These are phyloP conservation scores for Acanthisitta chloris DNA, from an alignment of 2,113 vertebrate genomes.

Conservation along the genomic window DNA sequence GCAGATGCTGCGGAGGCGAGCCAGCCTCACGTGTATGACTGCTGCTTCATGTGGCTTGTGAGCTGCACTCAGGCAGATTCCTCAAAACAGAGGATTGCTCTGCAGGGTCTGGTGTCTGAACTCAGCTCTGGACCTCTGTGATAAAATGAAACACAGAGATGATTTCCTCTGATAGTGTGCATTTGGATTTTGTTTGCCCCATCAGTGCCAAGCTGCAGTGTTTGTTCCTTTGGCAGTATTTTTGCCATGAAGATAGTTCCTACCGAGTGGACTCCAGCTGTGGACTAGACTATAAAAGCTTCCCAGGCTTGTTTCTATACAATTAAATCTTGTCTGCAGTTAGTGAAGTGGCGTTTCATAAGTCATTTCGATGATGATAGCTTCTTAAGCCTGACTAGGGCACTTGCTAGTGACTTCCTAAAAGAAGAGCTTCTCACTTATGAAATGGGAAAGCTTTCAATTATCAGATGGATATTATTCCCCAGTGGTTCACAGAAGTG, in stretches of 20 bases:
- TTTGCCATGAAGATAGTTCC: not conserved
- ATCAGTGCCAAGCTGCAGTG: not conserved
- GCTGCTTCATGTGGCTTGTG: not conserved
- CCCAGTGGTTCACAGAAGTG: not conserved
- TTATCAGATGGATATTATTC: not conserved
- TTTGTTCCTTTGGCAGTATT: not conserved
- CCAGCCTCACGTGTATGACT: not conserved
- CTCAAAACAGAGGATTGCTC: not conserved
- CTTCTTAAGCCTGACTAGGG: not conserved
- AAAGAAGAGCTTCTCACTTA: slow-evolving; percentile 3
- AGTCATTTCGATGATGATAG: not conserved
- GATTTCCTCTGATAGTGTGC: not conserved
- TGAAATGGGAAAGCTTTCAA: not conserved
- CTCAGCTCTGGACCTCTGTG: not conserved
- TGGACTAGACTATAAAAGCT: not conserved
- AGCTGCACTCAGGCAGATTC: not conserved
- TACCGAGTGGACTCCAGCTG: slow-evolving; percentile 12
- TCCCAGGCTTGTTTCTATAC: not conserved
- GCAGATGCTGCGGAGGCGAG: not conserved
- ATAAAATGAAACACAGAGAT: not conserved
- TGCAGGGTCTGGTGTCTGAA: not conserved
- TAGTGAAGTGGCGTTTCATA: not conserved
- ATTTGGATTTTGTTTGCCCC: not conserved
- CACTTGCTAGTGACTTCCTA: not conserved
- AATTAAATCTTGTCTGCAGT: not conserved